phyloP scores from a whole-genome alignment of 2,888 invertebrate species.

The Linnaemya vulpina region DNA sequence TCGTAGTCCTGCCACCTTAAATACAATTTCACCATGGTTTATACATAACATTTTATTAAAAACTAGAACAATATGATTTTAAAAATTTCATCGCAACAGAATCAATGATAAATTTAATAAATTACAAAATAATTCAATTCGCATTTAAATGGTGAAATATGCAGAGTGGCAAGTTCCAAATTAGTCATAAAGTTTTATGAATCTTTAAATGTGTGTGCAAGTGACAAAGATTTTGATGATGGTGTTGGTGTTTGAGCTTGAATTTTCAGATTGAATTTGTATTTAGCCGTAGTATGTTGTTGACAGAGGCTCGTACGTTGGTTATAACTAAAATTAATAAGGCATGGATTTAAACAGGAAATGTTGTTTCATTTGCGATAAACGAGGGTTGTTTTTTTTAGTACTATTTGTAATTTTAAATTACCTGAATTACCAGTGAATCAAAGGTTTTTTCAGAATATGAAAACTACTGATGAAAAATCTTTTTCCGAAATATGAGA shows the following conservation, averaged over 20 bases:
- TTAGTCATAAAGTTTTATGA: conserved; percentile 55
- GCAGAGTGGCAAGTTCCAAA: conserved; percentile 10
- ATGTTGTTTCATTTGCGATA: neutral
- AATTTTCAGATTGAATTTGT: neutral
- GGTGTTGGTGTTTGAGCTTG: neutral
- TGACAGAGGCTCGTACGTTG: neutral
- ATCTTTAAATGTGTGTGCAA: conserved; percentile 32
- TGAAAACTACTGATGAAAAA: too few species aligned
- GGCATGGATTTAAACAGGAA: conserved; percentile 18
- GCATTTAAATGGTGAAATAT: conserved; percentile 1
- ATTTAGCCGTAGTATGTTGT: neutral
- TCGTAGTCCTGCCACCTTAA: too few species aligned
- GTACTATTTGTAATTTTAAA: too few species aligned
- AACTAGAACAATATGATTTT: conserved; percentile 6
- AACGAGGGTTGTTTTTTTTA: neutral
- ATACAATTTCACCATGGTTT: too few species aligned
- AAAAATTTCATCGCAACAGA: conserved; percentile 15
- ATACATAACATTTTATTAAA: too few species aligned
- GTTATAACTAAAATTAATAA: conserved; percentile 16
- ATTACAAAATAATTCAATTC: conserved; percentile 26
- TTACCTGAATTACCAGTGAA: too few species aligned
- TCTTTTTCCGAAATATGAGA: too few species aligned
- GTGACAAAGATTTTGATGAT: conserved; percentile 12
- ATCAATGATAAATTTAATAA: conserved; percentile 30
- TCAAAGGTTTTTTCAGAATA: too few species aligned